Conservation (phyloP, 2,113 vertebrate genomes). For the Nothocercus julius region DNA sequence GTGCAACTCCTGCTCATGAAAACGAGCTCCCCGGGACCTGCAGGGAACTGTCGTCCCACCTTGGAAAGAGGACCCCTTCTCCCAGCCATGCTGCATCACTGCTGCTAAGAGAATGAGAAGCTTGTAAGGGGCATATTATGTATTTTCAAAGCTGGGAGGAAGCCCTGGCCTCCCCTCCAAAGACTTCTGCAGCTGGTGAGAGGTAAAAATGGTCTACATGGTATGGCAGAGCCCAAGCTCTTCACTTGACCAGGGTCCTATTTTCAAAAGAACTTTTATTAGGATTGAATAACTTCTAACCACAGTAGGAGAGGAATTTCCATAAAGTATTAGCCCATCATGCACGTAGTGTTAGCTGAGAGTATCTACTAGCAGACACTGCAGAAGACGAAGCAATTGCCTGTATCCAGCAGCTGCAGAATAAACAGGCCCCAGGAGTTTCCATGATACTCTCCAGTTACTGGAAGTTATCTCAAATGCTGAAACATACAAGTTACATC, state of each 20-base stretch:
- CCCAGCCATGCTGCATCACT: fast-evolving
- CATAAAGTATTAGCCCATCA: neutral
- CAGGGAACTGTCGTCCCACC: too few relatives aligned
- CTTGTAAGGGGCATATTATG: neutral
- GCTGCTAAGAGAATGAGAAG: neutral
- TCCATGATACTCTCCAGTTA: neutral
- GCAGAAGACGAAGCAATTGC: neutral
- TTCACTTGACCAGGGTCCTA: neutral
- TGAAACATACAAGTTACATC: neutral
- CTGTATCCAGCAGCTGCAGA: neutral
- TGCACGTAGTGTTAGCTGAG: neutral
- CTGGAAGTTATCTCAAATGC: neutral
- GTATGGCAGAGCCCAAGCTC: neutral
- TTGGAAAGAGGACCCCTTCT: fast-evolving
- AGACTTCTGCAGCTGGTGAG: neutral
- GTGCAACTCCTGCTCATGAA: neutral
- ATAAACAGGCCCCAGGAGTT: neutral
- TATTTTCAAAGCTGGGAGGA: neutral
- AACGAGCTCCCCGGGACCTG: fast-evolving
- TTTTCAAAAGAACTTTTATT: neutral
- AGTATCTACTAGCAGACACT: neutral
- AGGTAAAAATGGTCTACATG: neutral
- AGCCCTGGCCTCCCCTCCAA: neutral
- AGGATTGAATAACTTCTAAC: neutral
- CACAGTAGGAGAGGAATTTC: neutral